Evolutionary conservation across 2,888 invertebrate genomes (phyloP).

Genomic region (Amblyjoppa fuscipennis): DNA sequence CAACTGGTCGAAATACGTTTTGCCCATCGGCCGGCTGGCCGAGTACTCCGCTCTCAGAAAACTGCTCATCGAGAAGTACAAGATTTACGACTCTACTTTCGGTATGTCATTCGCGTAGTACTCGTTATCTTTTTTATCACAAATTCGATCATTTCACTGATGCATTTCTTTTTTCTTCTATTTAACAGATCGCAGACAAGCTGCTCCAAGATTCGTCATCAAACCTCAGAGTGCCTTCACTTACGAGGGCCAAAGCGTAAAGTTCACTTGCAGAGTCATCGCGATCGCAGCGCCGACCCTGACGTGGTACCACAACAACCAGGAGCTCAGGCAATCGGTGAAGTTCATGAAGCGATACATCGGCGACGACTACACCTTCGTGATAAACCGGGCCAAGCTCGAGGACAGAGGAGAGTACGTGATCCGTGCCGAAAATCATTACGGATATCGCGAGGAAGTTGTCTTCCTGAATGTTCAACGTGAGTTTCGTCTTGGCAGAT

Average conservation of each 20-base stretch:
- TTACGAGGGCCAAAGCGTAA: slow-evolving; percentile 98
- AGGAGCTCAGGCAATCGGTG: slow-evolving; percentile 97
- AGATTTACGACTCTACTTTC: slow-evolving; percentile 97
- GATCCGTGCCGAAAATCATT: slow-evolving; percentile 98
- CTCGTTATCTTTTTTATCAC: slow-evolving; percentile 2
- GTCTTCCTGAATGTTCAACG: slow-evolving; percentile 98
- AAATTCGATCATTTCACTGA: background rate
- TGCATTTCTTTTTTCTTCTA: slow-evolving; percentile 1
- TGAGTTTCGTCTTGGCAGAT: slow-evolving; percentile 84
- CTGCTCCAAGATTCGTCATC: slow-evolving; percentile 99
- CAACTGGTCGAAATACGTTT: slow-evolving; percentile 92
- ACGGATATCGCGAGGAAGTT: slow-evolving; percentile 97
- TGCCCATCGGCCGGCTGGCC: slow-evolving; percentile 98
- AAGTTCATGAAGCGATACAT: slow-evolving; percentile 99
- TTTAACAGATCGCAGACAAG: slow-evolving; percentile 95
- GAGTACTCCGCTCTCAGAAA: slow-evolving; percentile 99
- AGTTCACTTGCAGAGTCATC: slow-evolving; percentile 98
- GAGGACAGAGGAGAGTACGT: slow-evolving; percentile 99
- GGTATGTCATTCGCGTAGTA: slow-evolving; percentile 87
- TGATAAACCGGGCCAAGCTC: slow-evolving; percentile 97
- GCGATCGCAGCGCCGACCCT: slow-evolving; percentile 97
- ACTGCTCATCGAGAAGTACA: slow-evolving; percentile 97
- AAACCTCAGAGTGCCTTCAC: slow-evolving; percentile 98
- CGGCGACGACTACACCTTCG: slow-evolving; percentile 98
- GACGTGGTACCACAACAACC: slow-evolving; percentile 97